phyloP scores from a whole-genome alignment of 2,888 invertebrate genomes.

The Osedax frankpressi region DNA sequence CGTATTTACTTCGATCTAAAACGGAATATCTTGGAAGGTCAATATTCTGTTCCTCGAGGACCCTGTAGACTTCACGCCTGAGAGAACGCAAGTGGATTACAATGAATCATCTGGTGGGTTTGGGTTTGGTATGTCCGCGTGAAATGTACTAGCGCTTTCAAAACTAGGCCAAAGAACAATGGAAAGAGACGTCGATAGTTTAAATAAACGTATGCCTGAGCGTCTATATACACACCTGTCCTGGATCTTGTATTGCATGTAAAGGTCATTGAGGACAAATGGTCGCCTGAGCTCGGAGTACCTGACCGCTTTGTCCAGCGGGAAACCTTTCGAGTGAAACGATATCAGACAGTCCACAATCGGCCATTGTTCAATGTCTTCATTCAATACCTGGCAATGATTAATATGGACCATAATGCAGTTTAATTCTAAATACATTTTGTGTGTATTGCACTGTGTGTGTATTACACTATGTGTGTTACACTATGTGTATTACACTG shows the following conservation, averaged over 20 bases:
- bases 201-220: not conserved
- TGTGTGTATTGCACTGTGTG: no score
- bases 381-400: conserved; percentile 72
- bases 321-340: conserved; percentile 96
- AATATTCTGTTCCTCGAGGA: conserved; percentile 81
- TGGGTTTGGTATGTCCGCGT: no score
- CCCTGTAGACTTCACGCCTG: conserved; percentile 82
- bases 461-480: no score
- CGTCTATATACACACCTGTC: conserved; percentile 54
- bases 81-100: conserved; percentile 7
- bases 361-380: conserved; percentile 95
- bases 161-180: no score
- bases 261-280: conserved; percentile 92
- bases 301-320: conserved; percentile 88
- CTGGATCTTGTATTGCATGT: conserved; percentile 94
- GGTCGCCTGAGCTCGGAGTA: conserved; percentile 86
- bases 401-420: no score
- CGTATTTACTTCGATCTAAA: conserved; percentile 64
- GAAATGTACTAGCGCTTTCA: no score
- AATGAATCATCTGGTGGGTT: no score
- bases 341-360: conserved; percentile 92
- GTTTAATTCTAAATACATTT: no score
- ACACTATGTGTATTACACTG: no score
- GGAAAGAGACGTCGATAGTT: no score
- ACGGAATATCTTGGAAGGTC: conserved; percentile 96